Evolutionary conservation across 1,140 invertebrate genomes (phyloP).

Genomic region (Globodera rostochiensis): DNA sequence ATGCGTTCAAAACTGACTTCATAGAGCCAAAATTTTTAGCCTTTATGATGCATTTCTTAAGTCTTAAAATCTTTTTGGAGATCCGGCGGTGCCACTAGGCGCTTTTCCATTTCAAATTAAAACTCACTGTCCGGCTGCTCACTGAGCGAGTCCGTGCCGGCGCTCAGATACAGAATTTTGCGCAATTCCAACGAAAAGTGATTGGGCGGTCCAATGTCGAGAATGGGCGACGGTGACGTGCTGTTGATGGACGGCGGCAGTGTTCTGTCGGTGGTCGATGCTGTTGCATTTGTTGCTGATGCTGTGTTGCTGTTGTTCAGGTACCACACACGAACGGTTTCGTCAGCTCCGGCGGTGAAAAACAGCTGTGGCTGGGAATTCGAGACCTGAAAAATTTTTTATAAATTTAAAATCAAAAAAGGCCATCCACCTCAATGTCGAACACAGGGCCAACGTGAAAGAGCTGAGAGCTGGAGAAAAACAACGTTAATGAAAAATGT

Average conservation of each 20-base stretch:
- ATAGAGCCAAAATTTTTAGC: no score
- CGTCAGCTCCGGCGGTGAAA: constrained; percentile 52
- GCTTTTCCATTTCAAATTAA: background rate
- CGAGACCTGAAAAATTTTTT: constrained; percentile 18
- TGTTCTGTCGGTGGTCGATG: background rate
- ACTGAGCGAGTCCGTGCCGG: constrained; percentile 31
- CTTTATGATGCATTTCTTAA: background rate
- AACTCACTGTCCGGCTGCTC: constrained; percentile 55
- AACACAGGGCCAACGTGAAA: constrained; percentile 58
- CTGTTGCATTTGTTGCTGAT: background rate
- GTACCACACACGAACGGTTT: constrained; percentile 55
- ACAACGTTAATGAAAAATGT: background rate
- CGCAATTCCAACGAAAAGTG: constrained; percentile 46
- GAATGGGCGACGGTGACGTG: background rate
- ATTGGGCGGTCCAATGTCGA: constrained; percentile 36
- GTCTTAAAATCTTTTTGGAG: no score
- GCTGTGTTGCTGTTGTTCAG: constrained; percentile 24
- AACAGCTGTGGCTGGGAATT: constrained; percentile 32
- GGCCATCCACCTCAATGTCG: constrained; percentile 42
- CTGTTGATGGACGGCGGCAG: background rate
- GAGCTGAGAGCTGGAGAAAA: constrained; percentile 42
- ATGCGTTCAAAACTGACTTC: no score
- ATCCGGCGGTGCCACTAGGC: no score
- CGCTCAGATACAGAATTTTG: constrained; percentile 53
- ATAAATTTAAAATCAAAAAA: constrained; percentile 4